These are phyloP conservation scores for Zaprionus nigranus DNA, from an alignment of 1,140 invertebrate species.

Conservation along the genomic window DNA sequence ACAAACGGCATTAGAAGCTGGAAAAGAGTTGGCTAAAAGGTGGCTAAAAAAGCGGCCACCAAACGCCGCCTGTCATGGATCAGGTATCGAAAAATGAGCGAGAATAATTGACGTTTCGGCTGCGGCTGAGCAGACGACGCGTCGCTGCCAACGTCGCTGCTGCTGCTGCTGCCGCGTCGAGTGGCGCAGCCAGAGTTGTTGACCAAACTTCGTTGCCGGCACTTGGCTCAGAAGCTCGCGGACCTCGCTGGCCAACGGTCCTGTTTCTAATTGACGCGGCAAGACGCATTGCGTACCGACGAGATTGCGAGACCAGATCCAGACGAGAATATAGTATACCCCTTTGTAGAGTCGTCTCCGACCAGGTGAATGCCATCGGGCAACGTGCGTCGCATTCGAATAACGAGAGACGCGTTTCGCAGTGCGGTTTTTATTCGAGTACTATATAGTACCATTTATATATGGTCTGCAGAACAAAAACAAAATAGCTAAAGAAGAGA, in stretches of 20 bases:
- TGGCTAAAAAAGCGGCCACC: slow-evolving; percentile 54
- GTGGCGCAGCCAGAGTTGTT: slow-evolving; percentile 64
- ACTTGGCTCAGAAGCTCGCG: slow-evolving; percentile 76
- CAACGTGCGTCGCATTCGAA: slow-evolving; percentile 73
- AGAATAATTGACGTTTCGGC: slow-evolving; percentile 72
- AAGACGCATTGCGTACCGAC: slow-evolving; percentile 21
- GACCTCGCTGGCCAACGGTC: slow-evolving; percentile 73
- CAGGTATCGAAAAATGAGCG: slow-evolving; percentile 50
- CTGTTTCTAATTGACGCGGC: slow-evolving; percentile 62
- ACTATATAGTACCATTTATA: slow-evolving; percentile 63
- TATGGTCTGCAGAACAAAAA: slow-evolving; percentile 75
- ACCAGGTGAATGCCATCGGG: slow-evolving; percentile 78
- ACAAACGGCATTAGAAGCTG: slow-evolving; percentile 61
- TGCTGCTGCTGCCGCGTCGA: slow-evolving; percentile 19
- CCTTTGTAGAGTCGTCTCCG: slow-evolving; percentile 36
- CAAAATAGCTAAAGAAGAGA: slow-evolving; percentile 61
- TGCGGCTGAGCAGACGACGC: slow-evolving; percentile 10
- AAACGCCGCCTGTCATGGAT: slow-evolving; percentile 30
- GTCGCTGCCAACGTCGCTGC: slow-evolving; percentile 6
- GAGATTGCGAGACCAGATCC: slow-evolving; percentile 28
- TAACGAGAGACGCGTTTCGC: slow-evolving; percentile 52
- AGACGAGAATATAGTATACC: slow-evolving; percentile 37
- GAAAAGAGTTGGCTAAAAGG: slow-evolving; percentile 31
- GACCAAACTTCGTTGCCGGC: slow-evolving; percentile 65
- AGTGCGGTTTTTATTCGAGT: slow-evolving; percentile 34